Evolutionary conservation across 2,797 vertebrate genomes (phyloP), one percentile per base, ranked within the genome.

Genomic region (Poliocrania exsul): DNA sequence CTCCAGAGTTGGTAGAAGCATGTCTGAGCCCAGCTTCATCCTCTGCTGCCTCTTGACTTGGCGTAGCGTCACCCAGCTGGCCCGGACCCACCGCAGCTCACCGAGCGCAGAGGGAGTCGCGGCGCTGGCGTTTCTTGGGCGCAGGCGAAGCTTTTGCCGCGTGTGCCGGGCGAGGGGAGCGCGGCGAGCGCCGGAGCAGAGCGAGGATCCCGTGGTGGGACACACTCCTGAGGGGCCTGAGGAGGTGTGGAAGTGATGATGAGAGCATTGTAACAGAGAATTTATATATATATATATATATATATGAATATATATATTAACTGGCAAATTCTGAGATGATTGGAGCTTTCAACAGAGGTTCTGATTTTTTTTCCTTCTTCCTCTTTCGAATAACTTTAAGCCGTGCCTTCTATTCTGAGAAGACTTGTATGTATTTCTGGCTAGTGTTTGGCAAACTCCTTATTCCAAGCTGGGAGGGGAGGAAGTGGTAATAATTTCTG

Each of bases 401-500:
- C 97, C 29, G 97, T 97, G 97, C 97, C 97, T 97, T 97, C 96
- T 97, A 96, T 96, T 96, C 92, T 95, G 93, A 97, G 97, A 97
- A 96, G 97, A 97, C 94, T 97, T 97, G 94, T 97, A 96, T 96
- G 94, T 97, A 96, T 97, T 97, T 96, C 96, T 97, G 93, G 94
- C 94, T 96, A 93, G 95, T 86, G 92, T 95, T 95, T 96, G 95
- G 92, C 91, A 94, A 93, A 95, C 57, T 93, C 94, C 91, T 95
- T 93, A 81, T 94, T 94, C 57, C 29, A 11, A 89, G 88, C 95
- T 2, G 83, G 96, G 96, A 96, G 95, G 96, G 96, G 93, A 96
- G 95, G 94, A 96, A 97, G 96, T 97, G 96, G 96, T 97, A 91
- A 92, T 96, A 90, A 95, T 86, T 92, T 95, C 80, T 93, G 93